Evolutionary conservation across 2,797 vertebrate species (phyloP).

Genomic region (Hoplostethus atlanticus): DNA sequence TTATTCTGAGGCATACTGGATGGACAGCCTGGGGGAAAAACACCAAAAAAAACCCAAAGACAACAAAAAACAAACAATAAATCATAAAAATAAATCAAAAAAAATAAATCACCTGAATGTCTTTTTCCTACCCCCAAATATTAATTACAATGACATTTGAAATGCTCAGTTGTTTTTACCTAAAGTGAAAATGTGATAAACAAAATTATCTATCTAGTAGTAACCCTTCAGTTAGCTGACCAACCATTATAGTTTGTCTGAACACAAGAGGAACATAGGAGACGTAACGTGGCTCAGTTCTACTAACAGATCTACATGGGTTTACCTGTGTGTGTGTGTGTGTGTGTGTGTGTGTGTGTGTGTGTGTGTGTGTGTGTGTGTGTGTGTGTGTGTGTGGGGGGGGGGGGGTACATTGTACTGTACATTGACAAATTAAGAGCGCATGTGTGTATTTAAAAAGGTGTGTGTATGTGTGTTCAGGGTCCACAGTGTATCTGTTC

Average conservation of each 20-base stretch:
- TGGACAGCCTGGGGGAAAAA: conserved; percentile 17
- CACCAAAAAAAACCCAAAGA: neutral
- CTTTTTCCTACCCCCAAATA: conserved; percentile 29
- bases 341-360: conserved; percentile 17
- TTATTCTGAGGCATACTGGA: conserved; percentile 19
- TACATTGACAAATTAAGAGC: no score
- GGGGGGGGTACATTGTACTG: no score
- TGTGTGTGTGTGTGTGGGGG: conserved; percentile 6
- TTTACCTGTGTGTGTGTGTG: conserved; percentile 18
- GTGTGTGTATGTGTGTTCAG: conserved; percentile 15
- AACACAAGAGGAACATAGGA: conserved; percentile 57
- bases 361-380: conserved; percentile 26
- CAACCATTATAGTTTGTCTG: conserved; percentile 38
- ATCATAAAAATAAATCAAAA: neutral
- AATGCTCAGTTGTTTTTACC: conserved; percentile 16
- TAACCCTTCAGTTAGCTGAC: conserved; percentile 36
- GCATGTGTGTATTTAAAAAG: conserved; percentile 12
- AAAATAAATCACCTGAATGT: neutral
- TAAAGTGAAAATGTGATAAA: conserved; percentile 42
- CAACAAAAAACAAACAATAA: no score
- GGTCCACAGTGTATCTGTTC: conserved; percentile 16
- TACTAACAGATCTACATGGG: conserved; percentile 33
- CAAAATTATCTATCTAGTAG: conserved; percentile 43
- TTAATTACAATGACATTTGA: conserved; percentile 34
- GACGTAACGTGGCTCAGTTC: conserved; percentile 43